Base-by-base conservation (phyloP, 37 sponge, comb jelly and placozoan genomes). In the Lycopodina hypogea region DNA sequence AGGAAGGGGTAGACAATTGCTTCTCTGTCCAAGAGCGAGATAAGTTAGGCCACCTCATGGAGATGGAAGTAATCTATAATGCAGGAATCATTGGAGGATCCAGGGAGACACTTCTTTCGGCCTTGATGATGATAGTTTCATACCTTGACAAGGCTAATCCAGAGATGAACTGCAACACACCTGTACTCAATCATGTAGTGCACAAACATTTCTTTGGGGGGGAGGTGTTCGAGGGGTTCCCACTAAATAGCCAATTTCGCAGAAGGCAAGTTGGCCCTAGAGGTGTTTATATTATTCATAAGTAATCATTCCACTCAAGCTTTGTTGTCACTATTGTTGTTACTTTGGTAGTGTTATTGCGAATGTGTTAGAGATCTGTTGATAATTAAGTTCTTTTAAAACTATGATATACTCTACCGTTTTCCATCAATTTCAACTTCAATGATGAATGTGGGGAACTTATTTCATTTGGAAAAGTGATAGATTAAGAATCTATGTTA, bases 261-360 rank as follows among this genome's bases (percentile, higher is more conserved):
- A 40, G 75, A 34, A 24, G 53, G 29, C 90, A 89, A 45, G 9
- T 65, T n/a, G 30, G 56, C 7, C 90, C 90, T 9, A 80, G 84
- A 80, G 90, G 81, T 22, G 90, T 89, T 24, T 84, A 81, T 48
- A 80, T 89, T 42, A 53, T 84, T 42, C 90, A 84, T 74, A 89
- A 89, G 36, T 89, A 72, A 53, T 55, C 33, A 30, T 62, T n/a
- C n/a, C n/a, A n/a, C n/a, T n/a, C n/a, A n/a, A n/a, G n/a, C n/a
- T n/a, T n/a, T n/a, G n/a, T n/a, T n/a, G n/a, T n/a, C n/a, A n/a
- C n/a, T n/a, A n/a, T n/a, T n/a, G n/a, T n/a, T n/a, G n/a, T n/a
- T n/a, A n/a, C n/a, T n/a, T n/a, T n/a, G n/a, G n/a, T n/a, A n/a
- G n/a, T n/a, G n/a, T n/a, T n/a, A n/a, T n/a, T n/a, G n/a, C n/a